A percentile compares a stretch with the other conserved stretches of the same genome.
Conservation (phyloP, 1,140 invertebrate species). For the Cydia fagiglandana region DNA sequence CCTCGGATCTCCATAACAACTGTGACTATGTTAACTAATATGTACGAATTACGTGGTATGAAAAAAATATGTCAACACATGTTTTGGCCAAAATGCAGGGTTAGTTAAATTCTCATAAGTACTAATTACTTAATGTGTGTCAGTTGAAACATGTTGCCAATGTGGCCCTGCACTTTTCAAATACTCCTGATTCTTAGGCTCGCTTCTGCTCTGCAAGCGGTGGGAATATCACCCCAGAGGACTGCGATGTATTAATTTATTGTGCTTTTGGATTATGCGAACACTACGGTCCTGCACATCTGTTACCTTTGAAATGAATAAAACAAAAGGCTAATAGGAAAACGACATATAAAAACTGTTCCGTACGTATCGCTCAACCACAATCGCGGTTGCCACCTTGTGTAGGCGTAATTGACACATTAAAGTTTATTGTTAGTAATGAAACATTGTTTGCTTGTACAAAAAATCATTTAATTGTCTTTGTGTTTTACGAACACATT, state of each 20-base stretch:
- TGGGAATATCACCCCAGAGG: background rate
- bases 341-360: constrained; percentile 18
- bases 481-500: background rate
- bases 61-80: no score
- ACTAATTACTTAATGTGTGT: no score
- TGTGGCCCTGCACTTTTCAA: no score
- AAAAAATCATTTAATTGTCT: constrained; percentile 27
- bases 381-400: constrained; percentile 23
- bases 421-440: constrained; percentile 29
- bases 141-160: no score
- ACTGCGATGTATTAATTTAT: constrained; percentile 9
- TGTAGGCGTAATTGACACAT: constrained; percentile 31
- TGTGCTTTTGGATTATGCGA: constrained; percentile 16
- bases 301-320: constrained; percentile 31
- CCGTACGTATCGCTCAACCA: constrained; percentile 1
- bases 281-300: constrained; percentile 17
- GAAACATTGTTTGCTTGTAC: constrained; percentile 20
- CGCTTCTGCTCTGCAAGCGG: background rate
- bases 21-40: no score
- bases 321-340: constrained; percentile 27
- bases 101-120: no score
- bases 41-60: no score
- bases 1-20: background rate
- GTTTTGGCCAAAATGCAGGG: no score
- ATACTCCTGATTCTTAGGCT: no score